Evolutionary conservation across 2,113 vertebrate genomes (phyloP).

Genomic region (Machaerirhynchus nigripectus): DNA sequence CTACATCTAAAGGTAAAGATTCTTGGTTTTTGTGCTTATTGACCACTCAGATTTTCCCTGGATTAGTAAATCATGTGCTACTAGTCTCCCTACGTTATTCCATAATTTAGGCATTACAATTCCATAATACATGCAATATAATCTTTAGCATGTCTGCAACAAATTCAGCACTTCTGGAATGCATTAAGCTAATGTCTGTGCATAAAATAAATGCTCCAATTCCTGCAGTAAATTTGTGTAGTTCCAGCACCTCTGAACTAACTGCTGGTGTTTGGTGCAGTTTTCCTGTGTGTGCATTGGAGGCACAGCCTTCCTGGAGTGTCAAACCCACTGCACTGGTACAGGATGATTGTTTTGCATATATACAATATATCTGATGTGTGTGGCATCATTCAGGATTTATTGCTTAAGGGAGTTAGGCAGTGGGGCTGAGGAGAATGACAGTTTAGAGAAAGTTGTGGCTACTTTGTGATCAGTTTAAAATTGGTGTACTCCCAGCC

Average conservation of each 20-base stretch:
- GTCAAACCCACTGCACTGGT: accelerated
- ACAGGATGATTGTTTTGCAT: not conserved
- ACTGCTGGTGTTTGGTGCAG: not conserved
- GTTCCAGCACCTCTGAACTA: not conserved
- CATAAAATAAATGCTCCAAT: not conserved
- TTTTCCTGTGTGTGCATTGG: not conserved
- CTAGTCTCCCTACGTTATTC: not conserved
- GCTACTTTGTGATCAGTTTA: not conserved
- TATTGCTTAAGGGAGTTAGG: not conserved
- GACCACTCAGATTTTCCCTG: not conserved
- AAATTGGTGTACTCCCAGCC: not conserved
- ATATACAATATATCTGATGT: not conserved
- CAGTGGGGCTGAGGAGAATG: not conserved
- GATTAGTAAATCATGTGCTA: not conserved
- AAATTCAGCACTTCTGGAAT: not conserved
- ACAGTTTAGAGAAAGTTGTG: not conserved
- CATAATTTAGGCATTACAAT: not conserved
- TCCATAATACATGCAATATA: accelerated
- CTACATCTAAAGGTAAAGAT: not conserved
- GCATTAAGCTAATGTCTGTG: not conserved
- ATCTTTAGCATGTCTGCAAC: not conserved
- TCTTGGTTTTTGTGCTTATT: not conserved
- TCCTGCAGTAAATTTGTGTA: not conserved
- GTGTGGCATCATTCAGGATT: not conserved
- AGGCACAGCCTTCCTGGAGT: not conserved